Evolutionary conservation across 1,140 invertebrate species (phyloP), one percentile per base, ranked within the genome.

Genomic region (Atta cephalotes): DNA sequence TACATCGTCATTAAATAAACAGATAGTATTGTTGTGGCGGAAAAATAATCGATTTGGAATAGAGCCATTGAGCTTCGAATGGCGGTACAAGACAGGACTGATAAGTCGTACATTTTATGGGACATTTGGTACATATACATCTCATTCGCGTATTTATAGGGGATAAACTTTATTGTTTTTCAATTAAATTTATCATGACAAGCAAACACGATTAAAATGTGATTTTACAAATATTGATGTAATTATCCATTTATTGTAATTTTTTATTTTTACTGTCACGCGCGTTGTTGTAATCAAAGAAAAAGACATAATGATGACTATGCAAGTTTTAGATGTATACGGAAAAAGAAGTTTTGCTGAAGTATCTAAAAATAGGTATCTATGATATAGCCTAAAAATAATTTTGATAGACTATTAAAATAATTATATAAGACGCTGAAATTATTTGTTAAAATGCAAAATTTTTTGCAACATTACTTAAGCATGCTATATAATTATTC

Each of bases 41-140:
- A 35, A 84, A 84, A 84, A 84, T 76, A 74, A 84, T 84, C 39
- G 70, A 56, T 49, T 76, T 84, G 70, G 80, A 84, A 6, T 25
- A 1, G 63, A 70, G 65, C 78, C 78, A 81, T 74, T 31, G 53
- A 70, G 78, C 5, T 7, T 14, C 18, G 25, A 71, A 74, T n/a
- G 9, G 16, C 51, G 21, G 1, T 21, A 14, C 10, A 56, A 45
- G 39, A 71, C 66, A 6, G 21, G 39, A 6, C n/a, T 76, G 58
- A 84, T 76, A 74, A 84, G 56, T 76, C 28, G 31, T 10, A 35
- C 56, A 10, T 60, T 82, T 82, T 82, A 82, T 82, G 25, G 14
- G 70, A 28, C 58, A 31, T 74, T 62, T 18, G 5, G 39, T 60
- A 12, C 28, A 9, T 58, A 18, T 6, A 84, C 39, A 51, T 14